A percentile compares a stretch with the other conserved stretches of the same genome.
Evolutionary conservation across 2,888 invertebrate genomes (phyloP).

Genomic region (Achlya flavicornis): DNA sequence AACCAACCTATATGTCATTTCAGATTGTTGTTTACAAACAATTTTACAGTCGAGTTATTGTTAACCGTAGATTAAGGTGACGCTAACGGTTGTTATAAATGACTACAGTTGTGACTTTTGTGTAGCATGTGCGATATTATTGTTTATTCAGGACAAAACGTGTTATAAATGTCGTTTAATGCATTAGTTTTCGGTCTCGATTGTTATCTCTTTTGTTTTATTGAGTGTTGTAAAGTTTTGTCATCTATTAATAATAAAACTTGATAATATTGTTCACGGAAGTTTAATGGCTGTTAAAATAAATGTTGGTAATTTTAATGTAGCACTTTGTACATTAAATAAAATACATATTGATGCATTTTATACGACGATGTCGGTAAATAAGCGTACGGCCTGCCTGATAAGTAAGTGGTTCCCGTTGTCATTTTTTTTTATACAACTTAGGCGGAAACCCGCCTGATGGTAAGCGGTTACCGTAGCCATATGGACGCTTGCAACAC

Average conservation of each 20-base stretch:
- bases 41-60: conserved; percentile 17
- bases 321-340: no score
- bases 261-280: neutral
- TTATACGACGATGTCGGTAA: no score
- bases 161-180: neutral
- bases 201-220: neutral
- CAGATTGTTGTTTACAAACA: conserved; percentile 25
- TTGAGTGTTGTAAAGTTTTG: neutral
- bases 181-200: neutral
- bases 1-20: conserved; percentile 33
- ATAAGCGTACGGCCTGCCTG: no score
- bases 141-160: conserved; percentile 11
- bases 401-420: no score
- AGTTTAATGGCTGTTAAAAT: neutral
- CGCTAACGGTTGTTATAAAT: conserved; percentile 35
- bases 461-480: no score
- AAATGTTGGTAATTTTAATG: neutral
- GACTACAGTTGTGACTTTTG: conserved; percentile 24
- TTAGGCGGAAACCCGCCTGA: no score
- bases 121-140: conserved; percentile 27
- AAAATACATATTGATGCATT: no score
- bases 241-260: neutral
- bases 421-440: no score
- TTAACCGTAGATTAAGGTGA: conserved; percentile 34
- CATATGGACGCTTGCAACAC: no score